phyloP scores from a whole-genome alignment of 2,888 invertebrate species.

The Augiades crinisus region DNA sequence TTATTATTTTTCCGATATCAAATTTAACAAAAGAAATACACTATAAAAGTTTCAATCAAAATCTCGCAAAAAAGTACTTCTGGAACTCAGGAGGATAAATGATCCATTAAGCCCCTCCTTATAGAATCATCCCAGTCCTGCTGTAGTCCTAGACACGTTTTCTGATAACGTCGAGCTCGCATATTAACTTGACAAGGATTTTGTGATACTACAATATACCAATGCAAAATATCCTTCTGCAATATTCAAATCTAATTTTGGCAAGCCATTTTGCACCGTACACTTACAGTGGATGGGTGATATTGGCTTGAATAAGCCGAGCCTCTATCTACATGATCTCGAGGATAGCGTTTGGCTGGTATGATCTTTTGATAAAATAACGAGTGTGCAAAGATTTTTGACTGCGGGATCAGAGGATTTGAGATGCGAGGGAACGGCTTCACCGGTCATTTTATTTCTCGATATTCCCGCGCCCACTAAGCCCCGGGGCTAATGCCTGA shows the following conservation, averaged over 20 bases:
- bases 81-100: too few species aligned
- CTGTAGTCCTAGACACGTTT: too few species aligned
- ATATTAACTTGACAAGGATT: background rate
- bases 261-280: background rate
- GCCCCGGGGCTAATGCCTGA: background rate
- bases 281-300: background rate
- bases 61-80: too few species aligned
- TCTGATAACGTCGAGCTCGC: background rate
- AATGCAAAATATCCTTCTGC: background rate
- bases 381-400: constrained; percentile 15
- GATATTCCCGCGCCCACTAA: background rate
- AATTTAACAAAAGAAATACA: too few species aligned
- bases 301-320: background rate
- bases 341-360: background rate
- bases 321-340: background rate
- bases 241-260: background rate
- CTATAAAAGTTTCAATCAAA: too few species aligned
- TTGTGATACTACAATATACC: background rate
- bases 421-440: constrained; percentile 1
- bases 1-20: too few species aligned
- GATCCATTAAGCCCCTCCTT: too few species aligned
- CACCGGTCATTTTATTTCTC: constrained; percentile 1
- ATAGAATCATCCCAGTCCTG: too few species aligned
- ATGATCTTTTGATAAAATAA: constrained; percentile 20
- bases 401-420: constrained; percentile 12